phyloP scores from a whole-genome alignment of 1,140 invertebrate species.

The Pseudomyrmex gracilis region DNA sequence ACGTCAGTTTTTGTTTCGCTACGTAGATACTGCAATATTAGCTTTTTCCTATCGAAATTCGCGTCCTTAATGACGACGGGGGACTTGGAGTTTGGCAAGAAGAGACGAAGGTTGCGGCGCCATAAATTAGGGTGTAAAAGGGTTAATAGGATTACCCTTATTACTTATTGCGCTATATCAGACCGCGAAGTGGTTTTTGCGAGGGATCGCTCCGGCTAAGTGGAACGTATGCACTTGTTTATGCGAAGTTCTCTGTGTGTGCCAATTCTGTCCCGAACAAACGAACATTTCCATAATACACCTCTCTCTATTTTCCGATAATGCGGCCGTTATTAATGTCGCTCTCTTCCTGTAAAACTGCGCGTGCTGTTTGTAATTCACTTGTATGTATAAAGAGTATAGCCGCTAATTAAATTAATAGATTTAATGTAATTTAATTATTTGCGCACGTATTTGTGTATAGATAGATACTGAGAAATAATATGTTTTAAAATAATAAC shows the following conservation, averaged over 20 bases:
- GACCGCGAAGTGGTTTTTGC: slow-evolving; percentile 32
- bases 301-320: slow-evolving; percentile 46
- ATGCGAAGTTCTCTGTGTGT: slow-evolving; percentile 26
- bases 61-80: background rate
- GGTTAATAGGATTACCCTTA: slow-evolving; percentile 24
- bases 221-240: slow-evolving; percentile 52
- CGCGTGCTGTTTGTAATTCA: slow-evolving; percentile 24
- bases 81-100: background rate
- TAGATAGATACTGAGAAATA: background rate
- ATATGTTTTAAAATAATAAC: too few species aligned
- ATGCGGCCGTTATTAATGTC: slow-evolving; percentile 31
- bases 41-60: slow-evolving; percentile 17
- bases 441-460: background rate
- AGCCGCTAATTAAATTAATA: slow-evolving; percentile 35
- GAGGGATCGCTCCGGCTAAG: slow-evolving; percentile 5
- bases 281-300: slow-evolving; percentile 52
- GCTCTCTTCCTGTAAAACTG: slow-evolving; percentile 28
- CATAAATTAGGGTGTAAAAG: slow-evolving; percentile 5
- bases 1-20: background rate
- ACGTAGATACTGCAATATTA: background rate
- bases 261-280: slow-evolving; percentile 53
- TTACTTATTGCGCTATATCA: slow-evolving; percentile 41
- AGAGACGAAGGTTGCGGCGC: background rate
- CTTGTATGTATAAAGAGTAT: background rate
- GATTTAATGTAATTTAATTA: slow-evolving; percentile 40